Conservation (phyloP, 2,888 invertebrate genomes). For the Parnassius orleans region DNA sequence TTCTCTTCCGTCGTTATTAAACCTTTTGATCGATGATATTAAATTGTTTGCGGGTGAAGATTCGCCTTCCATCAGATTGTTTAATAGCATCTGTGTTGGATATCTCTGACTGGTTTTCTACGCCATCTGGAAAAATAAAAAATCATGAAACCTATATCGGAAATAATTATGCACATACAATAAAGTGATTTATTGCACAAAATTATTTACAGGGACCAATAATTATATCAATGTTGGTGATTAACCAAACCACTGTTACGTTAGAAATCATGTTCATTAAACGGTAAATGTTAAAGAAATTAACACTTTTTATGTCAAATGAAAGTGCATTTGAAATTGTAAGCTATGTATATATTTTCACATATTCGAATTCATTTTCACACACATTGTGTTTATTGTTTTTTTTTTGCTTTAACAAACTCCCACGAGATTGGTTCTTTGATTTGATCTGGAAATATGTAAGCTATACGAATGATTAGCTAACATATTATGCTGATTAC, state of each 20-base stretch:
- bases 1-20: slow-evolving; percentile 57
- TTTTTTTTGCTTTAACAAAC: not conserved
- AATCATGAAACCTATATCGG: slow-evolving; percentile 30
- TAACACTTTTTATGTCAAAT: slow-evolving; percentile 8
- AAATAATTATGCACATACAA: slow-evolving; percentile 24
- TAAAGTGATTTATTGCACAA: not conserved
- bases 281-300: not conserved
- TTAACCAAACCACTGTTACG: not conserved
- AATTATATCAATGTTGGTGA: not conserved
- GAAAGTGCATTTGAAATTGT: slow-evolving; percentile 18
- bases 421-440: slow-evolving; percentile 33
- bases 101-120: slow-evolving; percentile 59
- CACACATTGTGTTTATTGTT: slow-evolving; percentile 22
- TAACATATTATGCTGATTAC: slow-evolving; percentile 6
- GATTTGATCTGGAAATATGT: slow-evolving; percentile 20
- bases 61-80: slow-evolving; percentile 69
- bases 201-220: not conserved
- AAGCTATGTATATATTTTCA: slow-evolving; percentile 5
- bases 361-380: slow-evolving; percentile 14
- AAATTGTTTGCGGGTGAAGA: slow-evolving; percentile 59
- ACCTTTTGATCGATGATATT: slow-evolving; percentile 61
- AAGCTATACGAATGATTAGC: slow-evolving; percentile 19
- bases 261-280: slow-evolving; percentile 3
- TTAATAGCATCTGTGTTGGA: slow-evolving; percentile 64
- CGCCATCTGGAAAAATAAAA: slow-evolving; percentile 68